Evolutionary conservation across 2,113 vertebrate species (phyloP), one percentile per base, ranked within the genome.

Genomic region (Proteles cristata): DNA sequence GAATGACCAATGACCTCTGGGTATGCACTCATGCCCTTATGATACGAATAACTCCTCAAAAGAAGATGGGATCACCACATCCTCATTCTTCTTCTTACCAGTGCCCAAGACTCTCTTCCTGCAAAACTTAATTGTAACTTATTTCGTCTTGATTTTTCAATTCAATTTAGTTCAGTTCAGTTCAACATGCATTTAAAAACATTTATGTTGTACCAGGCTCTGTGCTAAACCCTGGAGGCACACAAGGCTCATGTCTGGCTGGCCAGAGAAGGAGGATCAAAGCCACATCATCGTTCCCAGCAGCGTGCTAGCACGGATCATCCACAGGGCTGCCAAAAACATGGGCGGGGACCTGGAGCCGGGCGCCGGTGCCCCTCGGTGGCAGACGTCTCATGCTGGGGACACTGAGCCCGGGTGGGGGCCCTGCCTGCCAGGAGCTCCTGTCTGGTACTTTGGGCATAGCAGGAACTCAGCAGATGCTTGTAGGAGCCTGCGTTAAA

Each of bases 101-200:
- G 69, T 4, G 45, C 61, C 77, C 69, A 65, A 25, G 26, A 71
- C 2, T n/a, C n/a, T 35, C 12, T 86, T 82, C 63, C n/a, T 90
- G 12, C 1, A 33, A 92, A 90, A n/a, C 68, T 87, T 88, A 80
- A 84, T 74, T 39, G 76, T 9, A 76, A 53, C 80, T 92, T 96
- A 90, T 93, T 92, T 90, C 69, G 66, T 84, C 68, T 80, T 80
- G 90, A 96, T 93, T 96, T 96, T 88, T 33, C 58, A 73, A 82
- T 68, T 94, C 88, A 21, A 33, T 76, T 69, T 26, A 69, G 33
- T 93, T 50, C 48, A 14, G 55, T 77, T 61, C 55, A 68, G 43
- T 77, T 93, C 90, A 81, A 80, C 8, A 61, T 87, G 15, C 39
- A 50, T 73, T 90, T 76, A 53, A 85, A 94, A 94, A 53, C 25